Evolutionary conservation across 2,113 vertebrate species (phyloP), one percentile per base, ranked within the genome.

Genomic region (Lynx canadensis): DNA sequence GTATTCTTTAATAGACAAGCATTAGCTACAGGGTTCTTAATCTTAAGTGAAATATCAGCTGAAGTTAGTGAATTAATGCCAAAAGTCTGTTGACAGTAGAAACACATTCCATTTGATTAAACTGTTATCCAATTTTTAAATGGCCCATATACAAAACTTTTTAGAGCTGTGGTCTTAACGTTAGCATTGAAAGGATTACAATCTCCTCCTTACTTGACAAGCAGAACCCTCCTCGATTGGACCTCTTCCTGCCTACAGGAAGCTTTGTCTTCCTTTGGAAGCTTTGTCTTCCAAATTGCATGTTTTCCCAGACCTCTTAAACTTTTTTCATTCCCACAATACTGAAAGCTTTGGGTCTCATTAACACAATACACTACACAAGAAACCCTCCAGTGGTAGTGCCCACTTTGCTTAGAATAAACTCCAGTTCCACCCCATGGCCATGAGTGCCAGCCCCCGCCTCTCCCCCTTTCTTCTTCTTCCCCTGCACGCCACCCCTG

Each of bases 11-110:
- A 90, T 15, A 95, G 80, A 92, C 50, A 95, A 92, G 48, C 60
- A 92, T 80, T 93, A 80, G 78, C 84, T 86, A 74, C 68, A 96
- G 82, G 94, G 60, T 78, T 97, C 45, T 94, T 90, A 94, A 80
- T 90, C 83, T 83, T 92, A 83, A 92, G 12, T 68, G 74, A 76
- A 66, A 38, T 18, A 36, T 66, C 63, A 95, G 12, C 41, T 90
- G 38, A 94, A 97, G 41, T 92, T 92, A 94, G 25, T 94, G 78
- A 91, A 86, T 95, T 86, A 94, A 94, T 87, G 41, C 36, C 57
- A 71, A 86, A 82, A 68, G 94, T 48, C 71, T 85, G 31, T 81
- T 88, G 63, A 79, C 12, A 52, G 33, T 89, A 86, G 66, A 83
- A 85, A 63, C 3, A 76, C 8, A 50, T 96, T 89, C 29, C 19